These are phyloP conservation scores for Chloroceryle inda DNA, from an alignment of 2,797 vertebrate species.

Conservation along the genomic window DNA sequence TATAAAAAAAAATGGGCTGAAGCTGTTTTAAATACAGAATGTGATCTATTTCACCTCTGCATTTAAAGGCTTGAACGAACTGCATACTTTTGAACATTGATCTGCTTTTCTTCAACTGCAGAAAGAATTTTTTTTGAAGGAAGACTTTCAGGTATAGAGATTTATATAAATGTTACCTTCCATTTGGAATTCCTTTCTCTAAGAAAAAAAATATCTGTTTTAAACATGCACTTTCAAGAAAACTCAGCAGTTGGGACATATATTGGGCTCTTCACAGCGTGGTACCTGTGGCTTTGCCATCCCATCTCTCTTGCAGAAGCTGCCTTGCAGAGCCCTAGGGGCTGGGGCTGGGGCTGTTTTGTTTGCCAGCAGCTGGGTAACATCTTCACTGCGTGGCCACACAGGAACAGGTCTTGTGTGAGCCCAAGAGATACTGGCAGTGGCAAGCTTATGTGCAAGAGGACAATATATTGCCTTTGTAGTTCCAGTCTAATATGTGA, in stretches of 20 bases:
- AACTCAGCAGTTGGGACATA: not conserved
- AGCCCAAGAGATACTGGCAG: not conserved
- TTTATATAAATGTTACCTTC: not conserved
- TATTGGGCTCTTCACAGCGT: fast-evolving
- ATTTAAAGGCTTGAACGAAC: constrained; percentile 25
- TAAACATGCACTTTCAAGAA: not conserved
- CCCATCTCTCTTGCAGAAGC: not conserved
- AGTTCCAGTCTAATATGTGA: not conserved
- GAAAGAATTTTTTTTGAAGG: not conserved
- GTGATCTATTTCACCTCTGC: not conserved
- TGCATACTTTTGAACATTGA: not conserved
- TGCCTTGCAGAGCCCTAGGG: not conserved
- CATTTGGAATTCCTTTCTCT: not conserved
- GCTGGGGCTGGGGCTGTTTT: not conserved
- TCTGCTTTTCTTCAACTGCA: constrained; percentile 8
- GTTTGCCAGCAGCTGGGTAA: not conserved
- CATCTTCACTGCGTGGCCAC: not conserved
- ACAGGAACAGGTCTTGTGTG: not conserved
- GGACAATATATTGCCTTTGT: not conserved
- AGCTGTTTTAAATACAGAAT: constrained; percentile 15
- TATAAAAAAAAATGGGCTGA: not conserved
- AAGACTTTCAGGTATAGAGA: not conserved
- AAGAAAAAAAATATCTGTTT: not conserved
- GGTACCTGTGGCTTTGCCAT: not conserved
- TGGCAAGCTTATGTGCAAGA: not conserved